Conservation (phyloP, 2,888 invertebrate genomes). For the Pyrocoelia pectoralis region DNA sequence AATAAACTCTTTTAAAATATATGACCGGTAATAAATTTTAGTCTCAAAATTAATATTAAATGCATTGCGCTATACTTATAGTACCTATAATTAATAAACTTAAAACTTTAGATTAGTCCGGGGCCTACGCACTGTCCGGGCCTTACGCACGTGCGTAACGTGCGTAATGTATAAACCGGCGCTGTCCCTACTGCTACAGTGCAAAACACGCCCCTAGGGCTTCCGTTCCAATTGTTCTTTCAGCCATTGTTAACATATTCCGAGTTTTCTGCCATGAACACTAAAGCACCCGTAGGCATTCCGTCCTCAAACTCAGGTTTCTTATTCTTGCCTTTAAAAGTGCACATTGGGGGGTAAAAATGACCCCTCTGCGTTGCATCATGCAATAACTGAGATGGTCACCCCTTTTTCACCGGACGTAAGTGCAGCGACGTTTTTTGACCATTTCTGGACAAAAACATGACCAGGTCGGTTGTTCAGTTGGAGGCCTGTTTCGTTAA, state of each 20-base stretch:
- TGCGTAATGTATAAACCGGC: too few relatives aligned
- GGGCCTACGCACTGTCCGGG: too few relatives aligned
- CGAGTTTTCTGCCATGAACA: slow-evolving; percentile 46
- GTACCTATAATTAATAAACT: too few relatives aligned
- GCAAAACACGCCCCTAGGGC: slow-evolving; percentile 25
- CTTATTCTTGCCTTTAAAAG: slow-evolving; percentile 43
- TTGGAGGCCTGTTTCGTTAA: background rate
- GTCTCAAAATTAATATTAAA: too few relatives aligned
- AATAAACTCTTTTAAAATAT: too few relatives aligned
- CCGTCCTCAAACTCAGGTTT: slow-evolving; percentile 41
- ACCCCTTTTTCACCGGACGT: slow-evolving; percentile 1
- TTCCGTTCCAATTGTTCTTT: slow-evolving; percentile 28
- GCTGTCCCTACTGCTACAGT: slow-evolving; percentile 30
- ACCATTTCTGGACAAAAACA: background rate
- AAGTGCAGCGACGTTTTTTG: background rate
- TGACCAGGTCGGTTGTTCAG: background rate
- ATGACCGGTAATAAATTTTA: too few relatives aligned
- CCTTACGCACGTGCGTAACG: too few relatives aligned
- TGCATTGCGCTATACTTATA: too few relatives aligned
- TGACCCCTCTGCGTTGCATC: background rate
- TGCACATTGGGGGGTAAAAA: slow-evolving; percentile 30
- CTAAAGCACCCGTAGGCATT: slow-evolving; percentile 34
- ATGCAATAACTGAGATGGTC: background rate
- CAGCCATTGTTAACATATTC: slow-evolving; percentile 45
- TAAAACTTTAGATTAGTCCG: too few relatives aligned